Percentiles rank a stretch among this genome's conserved stretches.
These are phyloP conservation scores for Margarornis squamiger DNA, from an alignment of 2,797 vertebrate species.

Conservation along the genomic window DNA sequence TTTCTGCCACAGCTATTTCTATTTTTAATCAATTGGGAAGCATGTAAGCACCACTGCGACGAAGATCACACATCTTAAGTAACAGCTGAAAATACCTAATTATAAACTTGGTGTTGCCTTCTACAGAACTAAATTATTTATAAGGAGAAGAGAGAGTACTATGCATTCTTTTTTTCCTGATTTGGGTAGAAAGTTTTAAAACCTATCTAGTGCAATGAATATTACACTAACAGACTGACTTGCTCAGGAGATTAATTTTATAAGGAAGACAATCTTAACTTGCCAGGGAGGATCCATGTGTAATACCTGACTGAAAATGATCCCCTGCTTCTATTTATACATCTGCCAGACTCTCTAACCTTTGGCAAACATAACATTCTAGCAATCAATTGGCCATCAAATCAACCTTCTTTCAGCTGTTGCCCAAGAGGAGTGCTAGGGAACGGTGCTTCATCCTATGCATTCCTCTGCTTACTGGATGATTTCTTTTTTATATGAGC, in stretches of 20 bases:
- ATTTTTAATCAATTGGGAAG: constrained; percentile 36
- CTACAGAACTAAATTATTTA: not conserved
- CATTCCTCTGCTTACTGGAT: not conserved
- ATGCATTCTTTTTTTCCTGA: not conserved
- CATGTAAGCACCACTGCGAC: not conserved
- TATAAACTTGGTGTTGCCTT: constrained; percentile 22
- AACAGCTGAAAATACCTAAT: constrained; percentile 49
- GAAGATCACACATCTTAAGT: not conserved
- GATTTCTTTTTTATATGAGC: not conserved
- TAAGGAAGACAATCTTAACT: not conserved
- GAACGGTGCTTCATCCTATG: not conserved
- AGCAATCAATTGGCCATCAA: not conserved
- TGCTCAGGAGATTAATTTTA: not conserved
- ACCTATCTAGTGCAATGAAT: not conserved
- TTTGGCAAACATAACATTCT: constrained; percentile 7
- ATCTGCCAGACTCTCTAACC: not conserved
- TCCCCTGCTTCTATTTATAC: constrained; percentile 33
- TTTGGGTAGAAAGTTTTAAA: not conserved
- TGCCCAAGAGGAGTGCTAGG: not conserved
- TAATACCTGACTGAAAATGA: not conserved
- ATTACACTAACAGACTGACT: not conserved
- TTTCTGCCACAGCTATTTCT: constrained; percentile 23
- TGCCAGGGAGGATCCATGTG: not conserved
- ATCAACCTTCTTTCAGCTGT: not conserved
- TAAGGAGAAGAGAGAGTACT: not conserved